Evolutionary conservation across 2,888 invertebrate genomes (phyloP).

Genomic region (Nomada fucata): DNA sequence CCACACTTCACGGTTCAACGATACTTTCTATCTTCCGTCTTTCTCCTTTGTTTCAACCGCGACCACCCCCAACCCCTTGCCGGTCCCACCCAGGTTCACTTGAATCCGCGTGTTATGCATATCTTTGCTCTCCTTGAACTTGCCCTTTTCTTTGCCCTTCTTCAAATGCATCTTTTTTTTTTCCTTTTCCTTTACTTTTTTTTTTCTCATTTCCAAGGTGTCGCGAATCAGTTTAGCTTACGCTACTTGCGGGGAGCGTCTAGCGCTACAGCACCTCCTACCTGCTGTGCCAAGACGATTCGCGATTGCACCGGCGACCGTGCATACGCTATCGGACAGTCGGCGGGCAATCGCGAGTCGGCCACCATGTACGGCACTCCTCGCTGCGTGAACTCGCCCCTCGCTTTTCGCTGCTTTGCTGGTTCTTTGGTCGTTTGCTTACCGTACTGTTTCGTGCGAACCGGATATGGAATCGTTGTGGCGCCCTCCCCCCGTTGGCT

Average conservation of each 20-base stretch:
- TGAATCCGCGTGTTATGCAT: conserved; percentile 19
- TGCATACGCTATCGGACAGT: conserved; percentile 23
- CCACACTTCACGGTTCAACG: conserved; percentile 79
- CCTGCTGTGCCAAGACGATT: conserved; percentile 79
- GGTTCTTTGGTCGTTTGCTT: conserved; percentile 85
- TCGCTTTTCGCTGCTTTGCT: neutral
- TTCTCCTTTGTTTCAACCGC: conserved; percentile 42
- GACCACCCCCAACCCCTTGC: neutral
- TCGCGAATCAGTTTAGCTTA: conserved; percentile 77
- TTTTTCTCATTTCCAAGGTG: conserved; percentile 40
- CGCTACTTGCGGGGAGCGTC: conserved; percentile 82
- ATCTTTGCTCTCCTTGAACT: neutral
- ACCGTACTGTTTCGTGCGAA: conserved; percentile 99
- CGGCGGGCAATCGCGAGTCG: conserved; percentile 60
- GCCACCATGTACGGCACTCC: conserved; percentile 76
- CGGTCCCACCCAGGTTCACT: conserved; percentile 6
- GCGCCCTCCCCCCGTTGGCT: conserved; percentile 97
- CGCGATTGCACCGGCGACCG: conserved; percentile 39
- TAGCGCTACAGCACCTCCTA: conserved; percentile 81
- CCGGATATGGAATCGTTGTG: conserved; percentile 96
- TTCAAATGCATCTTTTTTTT: no score
- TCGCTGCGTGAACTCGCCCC: conserved; percentile 78
- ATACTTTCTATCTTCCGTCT: conserved; percentile 59
- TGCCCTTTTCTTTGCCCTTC: neutral
- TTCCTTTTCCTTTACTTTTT: neutral